Base-by-base conservation (phyloP, 2,113 vertebrate genomes). In the Dasyprocta punctata region DNA sequence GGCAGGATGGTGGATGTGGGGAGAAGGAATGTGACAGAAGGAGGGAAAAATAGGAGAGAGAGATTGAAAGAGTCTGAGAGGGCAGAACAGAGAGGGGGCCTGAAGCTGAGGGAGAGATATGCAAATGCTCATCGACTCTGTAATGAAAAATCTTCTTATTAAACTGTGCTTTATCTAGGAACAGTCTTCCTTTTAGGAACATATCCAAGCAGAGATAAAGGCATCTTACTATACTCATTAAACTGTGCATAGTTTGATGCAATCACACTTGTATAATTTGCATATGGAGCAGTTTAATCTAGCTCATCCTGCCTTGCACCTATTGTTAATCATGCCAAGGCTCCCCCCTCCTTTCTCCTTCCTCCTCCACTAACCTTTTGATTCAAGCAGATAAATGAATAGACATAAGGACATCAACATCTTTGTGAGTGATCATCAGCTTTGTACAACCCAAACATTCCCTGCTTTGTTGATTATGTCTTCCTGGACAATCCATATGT, bases 271-370 rank as follows among this genome's bases (percentile, higher is more conserved):
- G 94, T 93, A 95, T 98, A 60, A 99, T 99, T 99, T 99, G 99
- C 98, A 99, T 99, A 99, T 97, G 98, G 98, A 99, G 98, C 98
- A 98, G 98, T 98, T 98, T 99, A 98, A 99, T 99, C 99, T 98
- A 97, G 98, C 98, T 98, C 98, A 98, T 98, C 98, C 98, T 98
- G 98, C 98, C 98, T 98, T 95, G n/a, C 98, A 98, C 98, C 98
- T 98, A 99, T 98, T 99, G 99, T 98, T 99, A 98, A 99, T 98
- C 98, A 98, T 82, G 94, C 98, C 49, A 54, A 78, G 98, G 84
- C 95, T 86, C 96, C 89, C 92, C 77, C 95, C 96, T 91, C 47
- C 87, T 54, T 7, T 33, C 85, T 95, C 97, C 89, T 95, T 92
- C 92, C 95, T 97, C 85, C 95, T 96, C 97, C 97, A 82, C 92